Percentiles rank a stretch among this genome's conserved stretches.
These are phyloP conservation scores for Tenebrosternarchus preto DNA, from an alignment of 2,113 vertebrate species.

Conservation along the genomic window DNA sequence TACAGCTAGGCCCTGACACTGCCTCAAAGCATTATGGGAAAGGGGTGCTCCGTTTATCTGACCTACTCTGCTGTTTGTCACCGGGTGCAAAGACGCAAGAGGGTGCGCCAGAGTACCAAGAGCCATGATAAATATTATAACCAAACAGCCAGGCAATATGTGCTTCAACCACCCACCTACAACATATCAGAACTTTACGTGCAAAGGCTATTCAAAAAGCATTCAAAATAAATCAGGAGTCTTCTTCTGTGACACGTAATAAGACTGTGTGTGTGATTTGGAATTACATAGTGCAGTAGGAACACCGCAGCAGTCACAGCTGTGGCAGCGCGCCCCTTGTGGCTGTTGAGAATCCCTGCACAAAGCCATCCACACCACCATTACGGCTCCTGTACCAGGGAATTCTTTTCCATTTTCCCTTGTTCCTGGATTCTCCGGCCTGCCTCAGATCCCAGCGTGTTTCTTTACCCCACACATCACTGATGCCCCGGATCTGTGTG, in stretches of 20 bases:
- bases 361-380: background rate
- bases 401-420: too few species aligned
- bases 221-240: conserved; percentile 29
- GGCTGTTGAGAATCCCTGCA: background rate
- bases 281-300: conserved; percentile 3
- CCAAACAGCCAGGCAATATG: conserved; percentile 37
- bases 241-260: conserved; percentile 28
- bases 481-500: too few species aligned
- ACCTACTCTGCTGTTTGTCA: conserved; percentile 35
- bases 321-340: conserved; percentile 26
- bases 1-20: conserved; percentile 53
- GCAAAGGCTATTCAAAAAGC: conserved; percentile 45
- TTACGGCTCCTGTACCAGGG: too few species aligned
- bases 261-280: conserved; percentile 13
- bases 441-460: too few species aligned
- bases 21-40: conserved; percentile 56
- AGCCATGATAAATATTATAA: background rate
- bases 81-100: background rate
- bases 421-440: too few species aligned
- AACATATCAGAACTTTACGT: background rate
- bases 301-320: conserved; percentile 1
- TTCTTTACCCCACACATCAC: too few species aligned
- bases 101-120: background rate
- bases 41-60: conserved; percentile 43
- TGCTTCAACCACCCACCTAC: conserved; percentile 20